Base-by-base conservation (phyloP, 1,140 invertebrate genomes). In the Melitaea cinxia region DNA sequence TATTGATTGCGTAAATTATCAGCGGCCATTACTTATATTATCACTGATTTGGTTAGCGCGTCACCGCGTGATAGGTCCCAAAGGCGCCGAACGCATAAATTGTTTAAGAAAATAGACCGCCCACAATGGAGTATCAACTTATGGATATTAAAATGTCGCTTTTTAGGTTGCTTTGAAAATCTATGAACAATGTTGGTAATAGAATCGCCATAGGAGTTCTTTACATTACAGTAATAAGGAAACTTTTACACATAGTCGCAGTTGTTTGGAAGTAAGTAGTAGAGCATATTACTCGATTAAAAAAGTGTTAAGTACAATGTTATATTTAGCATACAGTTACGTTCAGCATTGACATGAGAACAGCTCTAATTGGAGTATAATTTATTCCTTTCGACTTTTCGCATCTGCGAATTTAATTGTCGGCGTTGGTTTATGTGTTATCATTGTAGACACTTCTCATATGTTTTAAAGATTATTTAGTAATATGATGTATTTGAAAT, bases 71-170 rank as follows among this genome's bases (percentile, higher is more conserved):
- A 75, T 79, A 77, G 62, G 61, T 66, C 56, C 67, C 70, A 88
- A 85, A 83, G 79, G 74, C 75, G 81, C 83, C 82, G 81, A 73
- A 70, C 76, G 26, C 77, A 84, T 86, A 86, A 84, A 86, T 82
- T 84, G 80, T 70, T 83, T 82, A 80, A 76, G 73, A 73, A 82
- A 86, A 83, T 65, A 63, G 77, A 81, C 80, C 83, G 78, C 83
- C 74, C 77, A 75, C 74, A 17, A 49, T 66, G 58, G 52, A 49
- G 26, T 42, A 17, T 15, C 15, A 19, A 52, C 47, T 69, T 37
- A 56, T 69, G 60, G 54, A 57, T 47, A 50, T 30, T 82, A 78
- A 75, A 74, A 78, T 80, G 69, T 49, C 68, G 75, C 73, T 56
- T 45, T 28, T 15, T 33, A 33, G 6, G 30, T 33, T 33, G 30